phyloP scores from a whole-genome alignment of 2,888 invertebrate species.

The Suillia variegata region DNA sequence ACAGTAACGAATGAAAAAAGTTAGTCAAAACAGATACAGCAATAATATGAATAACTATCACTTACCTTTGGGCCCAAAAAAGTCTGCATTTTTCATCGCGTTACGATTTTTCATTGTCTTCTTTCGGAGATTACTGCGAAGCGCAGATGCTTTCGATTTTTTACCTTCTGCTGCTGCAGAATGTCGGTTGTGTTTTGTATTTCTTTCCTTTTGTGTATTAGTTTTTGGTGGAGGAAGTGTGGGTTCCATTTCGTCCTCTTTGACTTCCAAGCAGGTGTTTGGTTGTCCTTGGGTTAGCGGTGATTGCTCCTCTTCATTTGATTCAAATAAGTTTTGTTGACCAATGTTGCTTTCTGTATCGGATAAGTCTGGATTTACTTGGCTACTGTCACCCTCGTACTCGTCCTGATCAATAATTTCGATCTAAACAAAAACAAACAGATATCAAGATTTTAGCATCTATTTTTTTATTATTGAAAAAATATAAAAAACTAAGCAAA shows the following conservation, averaged over 20 bases:
- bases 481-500: too few relatives aligned
- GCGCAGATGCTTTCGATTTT: conserved; percentile 33
- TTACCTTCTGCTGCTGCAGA: conserved; percentile 18
- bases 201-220: too few relatives aligned
- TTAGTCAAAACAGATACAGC: background rate
- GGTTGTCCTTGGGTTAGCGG: background rate
- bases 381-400: conserved; percentile 29
- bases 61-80: conserved; percentile 47
- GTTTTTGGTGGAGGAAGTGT: background rate
- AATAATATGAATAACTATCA: background rate
- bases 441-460: background rate
- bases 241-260: background rate
- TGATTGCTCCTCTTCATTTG: background rate
- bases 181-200: conserved; percentile 22
- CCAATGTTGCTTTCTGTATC: conserved; percentile 53
- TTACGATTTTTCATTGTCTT: conserved; percentile 40
- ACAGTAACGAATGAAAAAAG: background rate
- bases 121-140: conserved; percentile 32
- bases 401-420: conserved; percentile 53
- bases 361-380: conserved; percentile 35
- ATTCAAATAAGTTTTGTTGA: conserved; percentile 17
- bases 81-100: conserved; percentile 39
- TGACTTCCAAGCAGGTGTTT: background rate
- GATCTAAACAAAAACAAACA: conserved; percentile 29
- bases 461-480: too few relatives aligned